Base-by-base conservation (phyloP, 2,113 vertebrate genomes). In the Stictonetta naevosa region DNA sequence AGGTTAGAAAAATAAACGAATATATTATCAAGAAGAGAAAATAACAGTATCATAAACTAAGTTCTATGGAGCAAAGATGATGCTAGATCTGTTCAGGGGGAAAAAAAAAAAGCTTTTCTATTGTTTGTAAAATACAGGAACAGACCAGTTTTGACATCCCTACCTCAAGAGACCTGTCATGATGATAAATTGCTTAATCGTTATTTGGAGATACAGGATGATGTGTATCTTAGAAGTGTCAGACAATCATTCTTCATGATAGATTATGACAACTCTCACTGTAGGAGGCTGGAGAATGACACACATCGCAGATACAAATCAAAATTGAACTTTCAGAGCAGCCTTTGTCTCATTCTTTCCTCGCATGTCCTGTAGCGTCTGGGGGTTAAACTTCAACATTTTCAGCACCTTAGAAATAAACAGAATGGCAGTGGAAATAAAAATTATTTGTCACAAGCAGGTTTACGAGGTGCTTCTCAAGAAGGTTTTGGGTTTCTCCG, bases 181-280 rank as follows among this genome's bases (percentile, higher is more conserved):
- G 80, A 42, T 80, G 82, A 96, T 81, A 93, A 96, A 96, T 36
- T 89, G 56, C 80, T 88, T 94, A 81, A 89, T 90, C 0, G 4
- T 66, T 93, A 93, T 80, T 94, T 93, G 86, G 62, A 82, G 42
- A 92, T 63, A 26, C 25, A 80, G 82, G 78, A 86, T 0, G 6
- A 81, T 44, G 72, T 92, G 50, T 63, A 81, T 29, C 63, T 96
- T 82, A 59, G 85, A 95, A 96, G 86, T 92, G 93, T 78, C 88
- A 96, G 73, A 68, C 33, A 75, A 83, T 90, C 71, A 81, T 83
- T 95, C 89, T 92, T 95, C 83, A 56, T 53, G 34, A 93, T 46
- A 50, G 69, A 84, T 83, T 88, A 83, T 86, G 73, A n/a, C 85
- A 93, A 63, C 44, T 18, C 25, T 60, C 1, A 0, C 55, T 56